Evolutionary conservation across 2,797 vertebrate species (phyloP), one percentile per base, ranked within the genome.

Genomic region (Schizothorax lantsangensis): DNA sequence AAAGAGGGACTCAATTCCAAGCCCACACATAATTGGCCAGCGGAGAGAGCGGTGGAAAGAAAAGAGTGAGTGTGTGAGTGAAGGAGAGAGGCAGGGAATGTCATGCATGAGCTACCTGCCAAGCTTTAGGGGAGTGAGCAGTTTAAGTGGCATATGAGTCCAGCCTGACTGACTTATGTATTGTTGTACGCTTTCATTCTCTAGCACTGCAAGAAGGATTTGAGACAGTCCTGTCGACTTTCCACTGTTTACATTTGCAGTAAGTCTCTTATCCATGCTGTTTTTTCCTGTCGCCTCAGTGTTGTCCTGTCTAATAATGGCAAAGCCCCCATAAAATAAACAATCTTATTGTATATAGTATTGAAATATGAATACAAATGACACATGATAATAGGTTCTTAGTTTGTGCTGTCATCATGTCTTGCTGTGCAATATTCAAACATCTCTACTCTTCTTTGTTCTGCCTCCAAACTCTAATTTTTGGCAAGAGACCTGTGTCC

Each of bases 1-100:
- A 43, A 78, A 86, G 75, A 84, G 83, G 69, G 69, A 78, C 64
- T 88, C 79, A 75, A 40, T 66, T 85, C 85, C 83, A 82, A 87
- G 71, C 59, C 79, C 77, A 87, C 73, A 71, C 23, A 62, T 57
- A 88, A 85, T 38, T 88, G 52, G 78, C 68, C 73, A 84, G 40
- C 52, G 3, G 45, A 75, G 82, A 71, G 49, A 81, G n/a, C 30
- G 33, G 14, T 73, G 83, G 81, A 78, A 85, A 66, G 69, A 57
- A 78, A 62, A 87, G 47, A 74, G 26, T 54, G 66, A 85, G 38
- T 79, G 79, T 85, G 69, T 86, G 45, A 80, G 59, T 36, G 54
- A 82, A 68, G 30, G 30, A 86, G 79, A 62, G 14, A 82, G 66
- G 57, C 79, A 69, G 52, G 62, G 79, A 71, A 71, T 81, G 84